phyloP scores from a whole-genome alignment of 2,888 invertebrate species.

The Aproaerema taeniolella region DNA sequence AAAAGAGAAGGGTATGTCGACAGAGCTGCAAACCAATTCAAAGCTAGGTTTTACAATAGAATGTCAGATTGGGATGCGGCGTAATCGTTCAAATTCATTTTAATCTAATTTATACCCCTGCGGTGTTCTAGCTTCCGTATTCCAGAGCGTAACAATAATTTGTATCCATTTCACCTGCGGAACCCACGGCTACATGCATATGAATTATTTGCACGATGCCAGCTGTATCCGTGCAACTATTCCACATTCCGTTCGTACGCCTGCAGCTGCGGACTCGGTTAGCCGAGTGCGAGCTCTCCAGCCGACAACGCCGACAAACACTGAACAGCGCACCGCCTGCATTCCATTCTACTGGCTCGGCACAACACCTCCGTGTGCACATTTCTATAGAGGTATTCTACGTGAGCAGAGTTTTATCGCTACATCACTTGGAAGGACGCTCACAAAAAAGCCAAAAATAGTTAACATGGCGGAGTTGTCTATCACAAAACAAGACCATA shows the following conservation, averaged over 20 bases:
- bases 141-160: constrained; percentile 15
- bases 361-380: constrained; percentile 41
- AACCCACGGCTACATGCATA: constrained; percentile 27
- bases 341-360: constrained; percentile 53
- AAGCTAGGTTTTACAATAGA: not conserved
- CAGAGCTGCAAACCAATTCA: not conserved
- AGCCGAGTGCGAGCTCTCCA: constrained; percentile 47
- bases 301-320: constrained; percentile 47
- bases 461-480: constrained; percentile 3
- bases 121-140: constrained; percentile 4
- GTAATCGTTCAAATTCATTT: not conserved
- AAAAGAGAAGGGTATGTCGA: constrained; percentile 2
- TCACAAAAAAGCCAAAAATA: constrained; percentile 9
- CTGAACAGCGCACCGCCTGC: constrained; percentile 45
- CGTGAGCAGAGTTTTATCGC: constrained; percentile 29
- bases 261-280: constrained; percentile 48
- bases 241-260: constrained; percentile 54
- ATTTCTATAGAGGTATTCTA: constrained; percentile 28
- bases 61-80: not conserved
- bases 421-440: too few species aligned
- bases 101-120: not conserved
- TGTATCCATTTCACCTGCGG: constrained; percentile 21
- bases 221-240: constrained; percentile 48
- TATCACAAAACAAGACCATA: constrained; percentile 16
- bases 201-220: constrained; percentile 50